These are phyloP conservation scores for Lithophane ornitopus DNA, from an alignment of 2,888 invertebrate genomes.

Conservation along the genomic window DNA sequence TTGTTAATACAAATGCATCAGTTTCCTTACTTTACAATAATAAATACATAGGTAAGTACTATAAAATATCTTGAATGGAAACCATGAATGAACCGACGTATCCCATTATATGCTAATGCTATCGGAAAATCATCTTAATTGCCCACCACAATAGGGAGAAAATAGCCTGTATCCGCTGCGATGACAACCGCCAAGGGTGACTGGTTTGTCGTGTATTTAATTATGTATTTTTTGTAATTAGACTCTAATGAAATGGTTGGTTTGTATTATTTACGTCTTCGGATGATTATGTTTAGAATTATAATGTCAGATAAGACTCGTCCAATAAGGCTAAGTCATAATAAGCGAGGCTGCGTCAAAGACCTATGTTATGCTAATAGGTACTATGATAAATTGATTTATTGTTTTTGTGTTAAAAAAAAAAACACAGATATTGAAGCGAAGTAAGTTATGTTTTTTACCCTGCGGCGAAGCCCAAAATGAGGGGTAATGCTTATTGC, in stretches of 20 bases:
- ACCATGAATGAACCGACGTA: constrained; percentile 80
- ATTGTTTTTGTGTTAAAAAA: neutral
- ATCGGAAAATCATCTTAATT: constrained; percentile 86
- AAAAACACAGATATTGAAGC: neutral
- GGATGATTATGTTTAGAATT: constrained; percentile 28
- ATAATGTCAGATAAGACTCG: constrained; percentile 1
- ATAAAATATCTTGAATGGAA: constrained; percentile 64
- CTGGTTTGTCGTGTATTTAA: constrained; percentile 62
- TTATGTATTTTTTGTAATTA: constrained; percentile 57
- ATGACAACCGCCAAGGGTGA: constrained; percentile 68
- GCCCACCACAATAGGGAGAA: constrained; percentile 78
- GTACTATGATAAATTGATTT: neutral
- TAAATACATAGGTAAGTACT: constrained; percentile 28
- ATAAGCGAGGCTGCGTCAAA: neutral
- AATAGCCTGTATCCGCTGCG: constrained; percentile 82
- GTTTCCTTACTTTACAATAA: neutral
- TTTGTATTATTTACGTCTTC: constrained; percentile 27
- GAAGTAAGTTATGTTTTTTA: neutral
- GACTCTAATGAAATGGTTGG: constrained; percentile 41
- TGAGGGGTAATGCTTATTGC: neutral
- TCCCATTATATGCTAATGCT: constrained; percentile 86
- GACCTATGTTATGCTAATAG: constrained; percentile 4
- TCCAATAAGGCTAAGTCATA: neutral
- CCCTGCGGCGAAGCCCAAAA: too few species aligned
- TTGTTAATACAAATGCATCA: constrained; percentile 10